These are phyloP conservation scores for Periplaneta americana DNA, from an alignment of 1,140 invertebrate species.

Conservation along the genomic window DNA sequence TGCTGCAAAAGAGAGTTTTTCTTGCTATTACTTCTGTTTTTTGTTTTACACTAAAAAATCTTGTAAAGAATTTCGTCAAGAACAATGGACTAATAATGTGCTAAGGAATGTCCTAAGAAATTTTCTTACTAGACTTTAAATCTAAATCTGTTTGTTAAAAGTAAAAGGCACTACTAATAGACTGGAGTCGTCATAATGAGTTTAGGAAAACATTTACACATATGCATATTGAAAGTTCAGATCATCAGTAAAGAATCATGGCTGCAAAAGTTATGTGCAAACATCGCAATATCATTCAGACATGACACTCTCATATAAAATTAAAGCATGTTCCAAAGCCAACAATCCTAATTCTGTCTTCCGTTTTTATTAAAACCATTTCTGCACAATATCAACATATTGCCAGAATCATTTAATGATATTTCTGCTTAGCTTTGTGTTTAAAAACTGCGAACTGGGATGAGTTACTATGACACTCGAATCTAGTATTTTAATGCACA, in stretches of 20 bases:
- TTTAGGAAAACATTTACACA: not conserved
- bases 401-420: not conserved
- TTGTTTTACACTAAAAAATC: not conserved
- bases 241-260: not conserved
- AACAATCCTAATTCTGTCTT: not conserved
- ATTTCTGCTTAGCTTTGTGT: not conserved
- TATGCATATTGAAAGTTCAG: not conserved
- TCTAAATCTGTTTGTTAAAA: no score
- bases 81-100: not conserved
- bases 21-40: no score
- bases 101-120: not conserved
- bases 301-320: not conserved
- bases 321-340: not conserved
- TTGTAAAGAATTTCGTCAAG: not conserved
- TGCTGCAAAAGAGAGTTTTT: not conserved
- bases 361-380: not conserved
- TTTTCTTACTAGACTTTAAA: no score
- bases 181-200: not conserved
- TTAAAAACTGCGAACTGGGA: no score
- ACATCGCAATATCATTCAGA: no score
- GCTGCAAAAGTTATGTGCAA: not conserved
- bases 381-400: not conserved
- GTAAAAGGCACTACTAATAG: no score
- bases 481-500: not conserved
- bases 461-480: not conserved